Percentiles rank a stretch among this genome's conserved stretches.
Conservation (phyloP, 2,888 invertebrate species). For the Podotricha telesiphe region DNA sequence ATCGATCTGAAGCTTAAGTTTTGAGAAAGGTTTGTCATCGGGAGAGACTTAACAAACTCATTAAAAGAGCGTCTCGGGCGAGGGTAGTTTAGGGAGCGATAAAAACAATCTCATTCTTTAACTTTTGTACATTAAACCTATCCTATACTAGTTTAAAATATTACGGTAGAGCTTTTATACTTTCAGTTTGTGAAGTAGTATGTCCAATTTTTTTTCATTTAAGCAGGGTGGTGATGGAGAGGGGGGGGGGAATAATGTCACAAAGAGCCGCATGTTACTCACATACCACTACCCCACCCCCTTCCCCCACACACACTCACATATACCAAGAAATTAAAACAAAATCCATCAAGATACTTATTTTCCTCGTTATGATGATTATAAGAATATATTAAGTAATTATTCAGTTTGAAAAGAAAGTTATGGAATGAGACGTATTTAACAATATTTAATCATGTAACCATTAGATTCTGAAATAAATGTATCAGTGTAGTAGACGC, state of each 20-base stretch:
- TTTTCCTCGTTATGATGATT: too few species aligned
- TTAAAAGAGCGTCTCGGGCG: conserved; percentile 32
- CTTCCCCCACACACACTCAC: too few species aligned
- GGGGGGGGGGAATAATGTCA: too few species aligned
- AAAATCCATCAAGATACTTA: too few species aligned
- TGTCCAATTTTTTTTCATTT: too few species aligned
- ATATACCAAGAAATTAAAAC: too few species aligned
- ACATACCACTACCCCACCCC: too few species aligned
- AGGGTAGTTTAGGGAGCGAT: conserved; percentile 34
- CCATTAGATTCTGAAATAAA: conserved; percentile 55
- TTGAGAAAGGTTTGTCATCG: conserved; percentile 29
- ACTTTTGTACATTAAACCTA: conserved; percentile 1
- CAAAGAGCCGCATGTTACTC: too few species aligned
- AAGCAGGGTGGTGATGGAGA: too few species aligned
- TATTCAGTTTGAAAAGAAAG: conserved; percentile 1
- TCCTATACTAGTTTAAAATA: background rate
- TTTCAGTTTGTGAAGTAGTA: background rate
- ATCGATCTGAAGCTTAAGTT: conserved; percentile 27
- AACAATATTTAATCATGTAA: conserved; percentile 43
- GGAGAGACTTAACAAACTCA: conserved; percentile 32
- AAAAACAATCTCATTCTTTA: conserved; percentile 38
- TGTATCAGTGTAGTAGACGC: conserved; percentile 72
- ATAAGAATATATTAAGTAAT: too few species aligned
- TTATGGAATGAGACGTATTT: conserved; percentile 45
- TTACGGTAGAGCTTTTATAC: background rate